These are phyloP conservation scores for Hepsetus odoe DNA, from an alignment of 2,113 vertebrate species.

Conservation along the genomic window DNA sequence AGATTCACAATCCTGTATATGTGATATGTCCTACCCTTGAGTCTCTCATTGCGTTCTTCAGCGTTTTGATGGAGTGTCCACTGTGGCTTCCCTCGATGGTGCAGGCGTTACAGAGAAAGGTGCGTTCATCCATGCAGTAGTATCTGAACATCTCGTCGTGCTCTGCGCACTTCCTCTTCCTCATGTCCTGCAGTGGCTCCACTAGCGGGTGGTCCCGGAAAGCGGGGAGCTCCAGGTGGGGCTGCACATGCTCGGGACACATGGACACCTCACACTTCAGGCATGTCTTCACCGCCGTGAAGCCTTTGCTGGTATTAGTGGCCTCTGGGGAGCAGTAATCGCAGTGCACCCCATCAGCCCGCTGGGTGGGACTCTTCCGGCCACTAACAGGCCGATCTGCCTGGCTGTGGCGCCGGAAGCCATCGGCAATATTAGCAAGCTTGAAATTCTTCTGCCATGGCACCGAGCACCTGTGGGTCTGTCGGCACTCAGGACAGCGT, in stretches of 20 bases:
- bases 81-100: constrained; percentile 71
- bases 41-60: constrained; percentile 74
- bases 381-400: neutral
- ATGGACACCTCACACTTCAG: constrained; percentile 80
- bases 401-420: constrained; percentile 59
- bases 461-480: constrained; percentile 55
- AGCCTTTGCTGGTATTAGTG: neutral
- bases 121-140: constrained; percentile 72
- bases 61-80: constrained; percentile 73
- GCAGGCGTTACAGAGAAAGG: constrained; percentile 74
- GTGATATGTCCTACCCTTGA: constrained; percentile 62
- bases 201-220: constrained; percentile 74
- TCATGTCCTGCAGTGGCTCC: constrained; percentile 69
- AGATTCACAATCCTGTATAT: no score
- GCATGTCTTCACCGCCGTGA: constrained; percentile 72
- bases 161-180: constrained; percentile 70
- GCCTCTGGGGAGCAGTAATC: constrained; percentile 66
- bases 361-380: constrained; percentile 16
- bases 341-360: constrained; percentile 56
- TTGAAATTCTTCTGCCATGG: constrained; percentile 76
- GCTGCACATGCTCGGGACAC: constrained; percentile 73
- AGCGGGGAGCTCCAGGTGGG: constrained; percentile 73
- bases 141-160: constrained; percentile 76
- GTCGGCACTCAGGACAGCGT: constrained; percentile 76
- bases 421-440: constrained; percentile 73